phyloP scores from a whole-genome alignment of 2,797 vertebrate species.

The Poecilia wingei region DNA sequence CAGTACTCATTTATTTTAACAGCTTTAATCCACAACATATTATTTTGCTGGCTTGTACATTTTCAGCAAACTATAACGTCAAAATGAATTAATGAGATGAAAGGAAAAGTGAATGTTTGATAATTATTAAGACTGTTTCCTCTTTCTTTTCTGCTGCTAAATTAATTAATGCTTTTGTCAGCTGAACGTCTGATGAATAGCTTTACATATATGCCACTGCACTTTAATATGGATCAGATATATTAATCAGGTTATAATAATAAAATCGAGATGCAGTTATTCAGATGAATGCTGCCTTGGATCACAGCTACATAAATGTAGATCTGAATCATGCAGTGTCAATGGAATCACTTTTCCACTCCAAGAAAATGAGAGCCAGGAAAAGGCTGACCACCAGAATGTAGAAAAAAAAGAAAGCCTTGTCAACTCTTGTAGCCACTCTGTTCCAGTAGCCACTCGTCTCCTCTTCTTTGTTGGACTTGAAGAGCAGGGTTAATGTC shows the following conservation, averaged over 20 bases:
- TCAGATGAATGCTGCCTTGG: neutral
- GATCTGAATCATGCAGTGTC: neutral
- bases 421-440: conserved; percentile 60
- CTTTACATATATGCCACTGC: neutral
- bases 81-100: neutral
- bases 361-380: conserved; percentile 43
- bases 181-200: neutral
- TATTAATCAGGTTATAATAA: neutral
- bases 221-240: neutral
- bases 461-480: conserved; percentile 7
- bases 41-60: neutral
- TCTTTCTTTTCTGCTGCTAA: neutral
- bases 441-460: conserved; percentile 58
- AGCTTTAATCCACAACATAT: neutral
- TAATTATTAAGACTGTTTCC: neutral
- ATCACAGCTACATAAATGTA: neutral
- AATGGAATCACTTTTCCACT: conserved; percentile 43
- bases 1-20: neutral
- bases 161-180: neutral
- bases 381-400: conserved; percentile 46
- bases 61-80: neutral
- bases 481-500: conserved; percentile 32
- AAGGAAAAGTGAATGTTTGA: neutral
- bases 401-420: conserved; percentile 61
- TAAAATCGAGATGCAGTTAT: neutral